These are phyloP conservation scores for Styela plicata DNA, from an alignment of 23 tunicate genomes.

Conservation along the genomic window DNA sequence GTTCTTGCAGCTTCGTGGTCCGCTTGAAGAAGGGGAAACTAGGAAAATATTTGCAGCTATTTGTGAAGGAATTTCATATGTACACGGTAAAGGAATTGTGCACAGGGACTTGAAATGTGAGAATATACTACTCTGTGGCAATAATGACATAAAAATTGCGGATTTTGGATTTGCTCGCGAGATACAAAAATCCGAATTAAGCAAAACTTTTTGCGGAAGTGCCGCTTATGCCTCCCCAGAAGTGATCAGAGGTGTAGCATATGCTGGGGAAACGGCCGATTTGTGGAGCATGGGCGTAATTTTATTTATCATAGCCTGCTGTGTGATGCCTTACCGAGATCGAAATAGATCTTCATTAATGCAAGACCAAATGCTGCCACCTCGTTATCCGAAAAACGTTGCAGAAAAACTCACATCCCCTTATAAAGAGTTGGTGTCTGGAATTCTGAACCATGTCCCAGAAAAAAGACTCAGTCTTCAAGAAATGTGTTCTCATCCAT, in stretches of 20 bases:
- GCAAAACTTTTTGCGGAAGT: constrained; percentile 71
- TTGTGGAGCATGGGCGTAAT: constrained; percentile 81
- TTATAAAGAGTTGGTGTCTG: constrained; percentile 40
- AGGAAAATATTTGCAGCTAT: constrained; percentile 41
- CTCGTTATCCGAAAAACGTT: constrained; percentile 31
- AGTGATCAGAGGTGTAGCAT: constrained; percentile 57
- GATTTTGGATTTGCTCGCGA: constrained; percentile 69
- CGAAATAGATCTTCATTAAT: constrained; percentile 24
- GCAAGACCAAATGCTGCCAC: constrained; percentile 38
- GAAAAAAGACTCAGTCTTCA: constrained; percentile 33
- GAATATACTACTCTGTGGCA: constrained; percentile 38
- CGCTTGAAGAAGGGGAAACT: constrained; percentile 39
- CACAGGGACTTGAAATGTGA: constrained; percentile 80
- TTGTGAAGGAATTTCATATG: constrained; percentile 46
- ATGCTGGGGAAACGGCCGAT: constrained; percentile 44
- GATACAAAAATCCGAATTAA: constrained; percentile 7
- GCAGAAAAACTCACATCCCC: background rate
- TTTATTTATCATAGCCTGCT: constrained; percentile 51
- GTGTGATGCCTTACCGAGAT: constrained; percentile 74
- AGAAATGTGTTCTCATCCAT: constrained; percentile 44
- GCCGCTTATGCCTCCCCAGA: constrained; percentile 85
- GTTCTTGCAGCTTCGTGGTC: constrained; percentile 51
- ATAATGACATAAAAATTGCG: constrained; percentile 43
- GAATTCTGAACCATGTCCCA: constrained; percentile 35
- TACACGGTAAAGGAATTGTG: constrained; percentile 33